Percentiles rank a stretch among this genome's conserved stretches.
phyloP scores from a whole-genome alignment of 2,797 vertebrate species.

The Hozukius guyotensis region DNA sequence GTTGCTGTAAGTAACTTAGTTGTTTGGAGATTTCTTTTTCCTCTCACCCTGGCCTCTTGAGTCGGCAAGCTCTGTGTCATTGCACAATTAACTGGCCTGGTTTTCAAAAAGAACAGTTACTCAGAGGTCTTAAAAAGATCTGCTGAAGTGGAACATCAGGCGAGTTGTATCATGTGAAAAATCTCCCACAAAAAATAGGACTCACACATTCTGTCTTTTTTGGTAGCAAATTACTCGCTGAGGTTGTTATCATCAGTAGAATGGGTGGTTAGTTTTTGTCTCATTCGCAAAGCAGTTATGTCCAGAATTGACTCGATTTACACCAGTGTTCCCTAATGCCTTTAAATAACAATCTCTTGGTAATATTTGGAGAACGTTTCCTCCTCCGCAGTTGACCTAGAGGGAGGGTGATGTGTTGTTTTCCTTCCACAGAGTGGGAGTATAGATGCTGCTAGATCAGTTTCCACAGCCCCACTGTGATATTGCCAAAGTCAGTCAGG shows the following conservation, averaged over 20 bases:
- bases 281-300: conserved; percentile 16
- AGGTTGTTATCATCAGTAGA: not conserved
- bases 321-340: not conserved
- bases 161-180: conserved; percentile 1
- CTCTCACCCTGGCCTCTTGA: not conserved
- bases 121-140: conserved; percentile 15
- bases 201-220: not conserved
- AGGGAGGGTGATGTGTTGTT: conserved; percentile 17
- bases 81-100: conserved; percentile 11
- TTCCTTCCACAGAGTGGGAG: conserved; percentile 30
- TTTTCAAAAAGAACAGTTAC: conserved; percentile 13
- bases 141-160: conserved; percentile 29
- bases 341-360: conserved; percentile 41
- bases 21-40: conserved; percentile 7
- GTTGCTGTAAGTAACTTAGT: not conserved
- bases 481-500: conserved; percentile 59
- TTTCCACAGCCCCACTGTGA: conserved; percentile 30
- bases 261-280: conserved; percentile 25
- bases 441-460: conserved; percentile 14
- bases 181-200: not conserved
- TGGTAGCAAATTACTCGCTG: conserved; percentile 9
- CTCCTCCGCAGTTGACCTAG: conserved; percentile 26
- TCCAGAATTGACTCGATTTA: conserved; percentile 28
- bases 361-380: conserved; percentile 11
- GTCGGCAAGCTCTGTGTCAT: conserved; percentile 9